Conservation (phyloP, 2,113 vertebrate genomes). For the Rhea americana region DNA sequence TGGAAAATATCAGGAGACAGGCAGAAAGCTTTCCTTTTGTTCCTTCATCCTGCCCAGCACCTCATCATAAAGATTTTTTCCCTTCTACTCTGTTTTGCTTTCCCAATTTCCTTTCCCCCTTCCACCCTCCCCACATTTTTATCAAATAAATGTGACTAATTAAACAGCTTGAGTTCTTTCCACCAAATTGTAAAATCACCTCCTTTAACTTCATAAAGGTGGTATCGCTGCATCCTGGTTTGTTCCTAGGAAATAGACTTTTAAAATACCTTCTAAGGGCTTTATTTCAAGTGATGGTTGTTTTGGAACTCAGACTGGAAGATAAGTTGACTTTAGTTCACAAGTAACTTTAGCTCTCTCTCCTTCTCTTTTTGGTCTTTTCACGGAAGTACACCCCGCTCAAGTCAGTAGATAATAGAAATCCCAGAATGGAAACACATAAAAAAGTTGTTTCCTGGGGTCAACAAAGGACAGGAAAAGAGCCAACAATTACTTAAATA, state of each 20-base stretch:
- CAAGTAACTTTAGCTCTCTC: slow-evolving; percentile 32
- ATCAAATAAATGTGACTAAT: slow-evolving; percentile 52
- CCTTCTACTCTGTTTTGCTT: slow-evolving; percentile 38
- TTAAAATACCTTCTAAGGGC: not conserved
- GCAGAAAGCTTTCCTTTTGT: slow-evolving; percentile 80
- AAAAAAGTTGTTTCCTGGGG: slow-evolving; percentile 70
- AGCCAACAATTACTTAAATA: slow-evolving; percentile 63
- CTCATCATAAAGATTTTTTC: slow-evolving; percentile 76
- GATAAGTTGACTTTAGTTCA: slow-evolving; percentile 34
- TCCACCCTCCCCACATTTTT: not conserved
- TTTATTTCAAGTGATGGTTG: slow-evolving; percentile 30
- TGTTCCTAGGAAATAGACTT: not conserved
- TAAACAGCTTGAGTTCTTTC: slow-evolving; percentile 33
- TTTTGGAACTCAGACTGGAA: not conserved
- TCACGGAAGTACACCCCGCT: slow-evolving; percentile 43
- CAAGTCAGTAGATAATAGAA: slow-evolving; percentile 53
- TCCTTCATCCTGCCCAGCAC: slow-evolving; percentile 73
- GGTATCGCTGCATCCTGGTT: not conserved
- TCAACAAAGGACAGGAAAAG: slow-evolving; percentile 75
- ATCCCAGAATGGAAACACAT: slow-evolving; percentile 70
- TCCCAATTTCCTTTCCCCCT: slow-evolving; percentile 38
- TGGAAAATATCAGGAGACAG: slow-evolving; percentile 82
- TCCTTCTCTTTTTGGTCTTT: slow-evolving; percentile 27
- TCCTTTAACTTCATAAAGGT: not conserved
- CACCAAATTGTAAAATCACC: not conserved